Evolutionary conservation across 2,888 invertebrate species (phyloP).

Genomic region (Cosmia trapezina): DNA sequence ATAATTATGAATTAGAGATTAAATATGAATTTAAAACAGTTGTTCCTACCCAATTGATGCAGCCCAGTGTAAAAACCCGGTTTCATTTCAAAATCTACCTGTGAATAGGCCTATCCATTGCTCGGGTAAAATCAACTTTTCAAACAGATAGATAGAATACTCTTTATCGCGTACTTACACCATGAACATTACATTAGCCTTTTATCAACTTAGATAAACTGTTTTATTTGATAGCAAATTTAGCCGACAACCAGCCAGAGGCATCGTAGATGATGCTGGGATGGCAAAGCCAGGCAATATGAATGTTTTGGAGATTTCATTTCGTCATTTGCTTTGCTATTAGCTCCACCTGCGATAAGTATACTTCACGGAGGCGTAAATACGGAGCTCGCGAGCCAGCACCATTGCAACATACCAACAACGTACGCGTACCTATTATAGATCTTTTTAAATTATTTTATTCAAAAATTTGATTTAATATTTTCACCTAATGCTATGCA

Average conservation of each 20-base stretch:
- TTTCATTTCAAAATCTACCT: conserved; percentile 3
- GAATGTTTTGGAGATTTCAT: neutral
- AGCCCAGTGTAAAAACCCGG: no score
- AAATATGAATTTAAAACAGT: no score
- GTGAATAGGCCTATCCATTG: no score
- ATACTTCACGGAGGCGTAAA: neutral
- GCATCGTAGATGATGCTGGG: no score
- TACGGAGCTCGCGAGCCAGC: neutral
- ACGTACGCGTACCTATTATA: neutral
- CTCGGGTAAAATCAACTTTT: no score
- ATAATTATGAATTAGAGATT: no score
- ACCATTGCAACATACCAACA: neutral
- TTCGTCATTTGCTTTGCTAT: neutral
- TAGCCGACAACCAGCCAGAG: no score
- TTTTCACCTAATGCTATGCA: neutral
- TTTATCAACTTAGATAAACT: neutral
- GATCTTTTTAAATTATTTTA: neutral
- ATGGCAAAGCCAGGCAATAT: neutral
- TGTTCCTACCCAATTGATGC: no score
- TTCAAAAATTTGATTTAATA: neutral
- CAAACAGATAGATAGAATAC: no score
- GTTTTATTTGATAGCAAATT: no score
- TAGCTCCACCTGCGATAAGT: neutral
- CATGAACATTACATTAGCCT: neutral
- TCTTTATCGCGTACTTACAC: no score